Conservation (phyloP, 2,797 vertebrate species). For the Ceryle rudis region DNA sequence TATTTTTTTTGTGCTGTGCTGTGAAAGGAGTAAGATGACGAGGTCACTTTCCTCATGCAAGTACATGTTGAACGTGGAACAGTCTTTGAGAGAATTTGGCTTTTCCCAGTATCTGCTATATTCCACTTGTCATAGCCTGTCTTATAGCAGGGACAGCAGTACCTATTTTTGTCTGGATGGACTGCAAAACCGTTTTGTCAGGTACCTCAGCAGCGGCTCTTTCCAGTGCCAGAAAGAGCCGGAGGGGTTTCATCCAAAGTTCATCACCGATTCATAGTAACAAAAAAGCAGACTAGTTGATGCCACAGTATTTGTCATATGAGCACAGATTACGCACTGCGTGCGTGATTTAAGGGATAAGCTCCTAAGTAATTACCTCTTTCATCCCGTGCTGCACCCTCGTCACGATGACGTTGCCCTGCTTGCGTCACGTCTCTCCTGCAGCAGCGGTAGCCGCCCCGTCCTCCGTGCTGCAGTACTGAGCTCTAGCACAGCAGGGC, state of each 20-base stretch:
- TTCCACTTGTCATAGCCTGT: too few relatives aligned
- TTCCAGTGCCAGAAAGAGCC: background rate
- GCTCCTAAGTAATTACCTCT: too few relatives aligned
- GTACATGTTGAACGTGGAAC: too few relatives aligned
- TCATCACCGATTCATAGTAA: accelerated
- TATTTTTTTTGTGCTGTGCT: too few relatives aligned
- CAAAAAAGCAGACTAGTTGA: accelerated
- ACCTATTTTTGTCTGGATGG: background rate
- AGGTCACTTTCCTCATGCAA: too few relatives aligned
- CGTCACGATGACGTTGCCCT: background rate
- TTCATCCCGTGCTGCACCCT: accelerated
- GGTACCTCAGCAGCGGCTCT: background rate
- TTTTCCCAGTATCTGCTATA: too few relatives aligned
- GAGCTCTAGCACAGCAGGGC: background rate
- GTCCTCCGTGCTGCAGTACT: background rate
- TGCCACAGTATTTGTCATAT: accelerated
- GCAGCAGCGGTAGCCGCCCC: accelerated
- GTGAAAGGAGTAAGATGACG: too few relatives aligned
- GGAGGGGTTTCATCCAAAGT: background rate
- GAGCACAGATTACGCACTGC: too few relatives aligned
- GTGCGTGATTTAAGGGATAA: accelerated
- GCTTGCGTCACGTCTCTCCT: background rate
- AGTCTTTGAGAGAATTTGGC: too few relatives aligned
- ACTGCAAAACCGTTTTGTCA: background rate
- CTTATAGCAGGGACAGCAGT: background rate